phyloP scores from a whole-genome alignment of 2,888 invertebrate genomes.

The Macrosiphum euphorbiae region DNA sequence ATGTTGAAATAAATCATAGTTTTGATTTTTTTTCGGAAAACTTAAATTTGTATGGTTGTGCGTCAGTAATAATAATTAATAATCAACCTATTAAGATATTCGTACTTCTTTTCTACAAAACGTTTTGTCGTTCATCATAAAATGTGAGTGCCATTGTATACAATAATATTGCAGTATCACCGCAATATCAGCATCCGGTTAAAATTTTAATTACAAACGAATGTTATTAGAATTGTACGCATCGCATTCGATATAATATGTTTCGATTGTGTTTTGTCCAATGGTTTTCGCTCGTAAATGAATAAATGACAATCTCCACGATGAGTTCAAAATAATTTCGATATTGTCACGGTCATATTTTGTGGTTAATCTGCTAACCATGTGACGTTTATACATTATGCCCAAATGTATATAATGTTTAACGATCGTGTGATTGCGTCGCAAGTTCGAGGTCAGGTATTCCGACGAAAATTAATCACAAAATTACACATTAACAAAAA shows the following conservation, averaged over 20 bases:
- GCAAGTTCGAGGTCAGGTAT: conserved; percentile 30
- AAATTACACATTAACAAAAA: neutral
- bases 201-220: neutral
- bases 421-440: conserved; percentile 17
- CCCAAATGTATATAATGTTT: neutral
- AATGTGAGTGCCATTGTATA: neutral
- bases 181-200: conserved; percentile 43
- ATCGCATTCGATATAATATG: neutral
- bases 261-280: neutral
- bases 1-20: neutral
- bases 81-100: neutral
- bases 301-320: neutral
- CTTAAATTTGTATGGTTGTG: neutral
- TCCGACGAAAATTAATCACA: neutral
- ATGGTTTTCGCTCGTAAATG: neutral
- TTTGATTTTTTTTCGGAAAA: neutral
- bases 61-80: neutral
- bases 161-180: conserved; percentile 14
- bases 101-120: neutral
- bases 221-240: neutral
- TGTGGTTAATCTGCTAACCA: neutral
- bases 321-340: conserved; percentile 4
- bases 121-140: neutral
- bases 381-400: neutral
- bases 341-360: neutral